Evolutionary conservation across 30 jellyfish, hydroid and myxozoan genomes (phyloP).

Genomic region (Aurelia aurita complex sp. Pacific): DNA sequence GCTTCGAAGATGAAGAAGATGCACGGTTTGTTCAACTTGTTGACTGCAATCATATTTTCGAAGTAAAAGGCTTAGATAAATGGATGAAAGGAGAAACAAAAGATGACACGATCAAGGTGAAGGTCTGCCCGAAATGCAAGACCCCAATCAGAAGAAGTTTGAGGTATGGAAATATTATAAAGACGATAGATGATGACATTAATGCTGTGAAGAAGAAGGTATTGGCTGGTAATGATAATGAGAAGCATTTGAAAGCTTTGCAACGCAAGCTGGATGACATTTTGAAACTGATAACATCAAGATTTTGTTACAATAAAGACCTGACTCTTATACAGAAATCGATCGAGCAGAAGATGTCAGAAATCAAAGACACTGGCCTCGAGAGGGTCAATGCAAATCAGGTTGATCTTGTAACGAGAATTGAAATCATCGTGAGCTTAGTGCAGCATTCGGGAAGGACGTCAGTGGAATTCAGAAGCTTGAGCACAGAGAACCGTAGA

Average conservation of each 20-base stretch:
- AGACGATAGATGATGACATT: slow-evolving; percentile 34
- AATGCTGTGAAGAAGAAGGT: slow-evolving; percentile 40
- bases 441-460: too few species aligned
- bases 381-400: too few species aligned
- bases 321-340: too few species aligned
- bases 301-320: too few species aligned
- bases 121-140: slow-evolving; percentile 81
- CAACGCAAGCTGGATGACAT: too few species aligned
- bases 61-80: slow-evolving; percentile 56
- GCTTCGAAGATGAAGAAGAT: slow-evolving; percentile 70
- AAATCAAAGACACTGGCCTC: too few species aligned
- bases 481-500: too few species aligned
- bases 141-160: slow-evolving; percentile 43
- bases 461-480: too few species aligned
- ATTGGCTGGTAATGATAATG: neutral
- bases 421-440: too few species aligned
- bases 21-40: slow-evolving; percentile 59
- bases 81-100: slow-evolving; percentile 39
- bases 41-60: slow-evolving; percentile 71
- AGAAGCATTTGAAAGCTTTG: neutral
- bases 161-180: slow-evolving; percentile 66
- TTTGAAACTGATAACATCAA: too few species aligned
- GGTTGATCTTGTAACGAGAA: too few species aligned
- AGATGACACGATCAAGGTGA: slow-evolving; percentile 20
- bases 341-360: too few species aligned